Evolutionary conservation across 92 coral and sea anemone species (phyloP), one percentile per base, ranked within the genome.

Genomic region (Meandrina meandrites): DNA sequence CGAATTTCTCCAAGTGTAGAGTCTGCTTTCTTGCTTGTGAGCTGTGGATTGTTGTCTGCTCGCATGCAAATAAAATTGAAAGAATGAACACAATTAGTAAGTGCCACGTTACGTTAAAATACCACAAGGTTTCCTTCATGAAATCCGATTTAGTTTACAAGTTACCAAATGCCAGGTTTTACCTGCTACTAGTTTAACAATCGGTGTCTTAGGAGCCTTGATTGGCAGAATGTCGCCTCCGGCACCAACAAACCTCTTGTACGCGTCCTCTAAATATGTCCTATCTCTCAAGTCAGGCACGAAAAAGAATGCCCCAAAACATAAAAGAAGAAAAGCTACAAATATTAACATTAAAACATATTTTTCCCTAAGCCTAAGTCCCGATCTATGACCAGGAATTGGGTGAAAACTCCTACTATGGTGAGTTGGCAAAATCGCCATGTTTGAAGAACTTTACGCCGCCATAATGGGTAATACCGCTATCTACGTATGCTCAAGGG

Each of bases 401-500:
- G 96, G 89, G 21, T 94, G 97, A 86, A 88, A 93, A 73, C 35
- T 37, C 88, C 95, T 93, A 31, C 60, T 79, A 22, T 95, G 96
- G 81, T 97, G 97, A 90, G 99, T 97, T 93, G 99, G 99, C 96
- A 97, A 88, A 68, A 95, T 81, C 95, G 98, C 98, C 96, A 94
- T 93, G 72, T 84, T 92, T 16, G 72, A 84, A 71, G 73, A 34
- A n/a, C 17, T 54, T 62, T 67, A 85, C 15, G 62, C 88, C 88
- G 88, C 88, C 88, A 85, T 85, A 54, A 40, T 81, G 85, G 77
- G 85, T 42, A 81, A 69, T 13, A 42, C 85, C 85, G 85, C 85
- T 81, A 77, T 47, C 16, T 14, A 9, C 5, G 8, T 16, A 8
- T 19, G 4, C 35, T 21, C 30, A 79, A 79, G 82, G 72, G 67